Evolutionary conservation across 2,113 vertebrate genomes (phyloP), one percentile per base, ranked within the genome.

Genomic region (Antennarius striatus): DNA sequence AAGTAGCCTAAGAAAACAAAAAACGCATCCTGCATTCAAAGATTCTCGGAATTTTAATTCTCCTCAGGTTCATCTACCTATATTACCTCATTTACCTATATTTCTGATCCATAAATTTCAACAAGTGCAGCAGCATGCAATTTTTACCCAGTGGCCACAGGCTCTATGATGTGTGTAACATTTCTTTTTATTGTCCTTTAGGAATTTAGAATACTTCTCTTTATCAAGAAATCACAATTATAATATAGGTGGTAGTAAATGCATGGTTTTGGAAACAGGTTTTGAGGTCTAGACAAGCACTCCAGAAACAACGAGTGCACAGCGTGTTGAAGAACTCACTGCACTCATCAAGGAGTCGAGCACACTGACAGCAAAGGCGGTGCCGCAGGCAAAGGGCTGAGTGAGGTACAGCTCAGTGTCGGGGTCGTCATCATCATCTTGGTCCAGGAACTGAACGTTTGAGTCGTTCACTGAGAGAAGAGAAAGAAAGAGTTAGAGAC

Each of bases 401-500:
- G 98, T 99, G 80, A 99, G 95, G 87, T 99, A 99, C 86, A 99
- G 91, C 91, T 99, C 98, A 15, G 98, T 99, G 90, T 99, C 98
- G 1, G 98, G 98, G 85, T 99, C 98, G 61, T 99, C 98, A 1
- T 99, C 98, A 3, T 99, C 98, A 8, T 99, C 98, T 94, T 99
- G 98, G 95, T 99, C 98, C 95, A 99, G 89, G 93, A 99, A 99
- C 93, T 99, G 98, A 94, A 99, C 98, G 28, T 99, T 99, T 80
- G 98, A 98, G 91, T 99, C 98, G 17, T 99, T 99, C 88, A 99
- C 98, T 99, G 91, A 56, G 66, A 70, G 74, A 56, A 47, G 67
- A 91, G 88, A 89, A 66, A 87, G 63, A 14, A 50, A 65, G 43
- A 77, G 67, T 84, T 63, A 90, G 0, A 68, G 50, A 47, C 62